Conservation (phyloP, 2,113 vertebrate genomes). For the Carassius gibelio region DNA sequence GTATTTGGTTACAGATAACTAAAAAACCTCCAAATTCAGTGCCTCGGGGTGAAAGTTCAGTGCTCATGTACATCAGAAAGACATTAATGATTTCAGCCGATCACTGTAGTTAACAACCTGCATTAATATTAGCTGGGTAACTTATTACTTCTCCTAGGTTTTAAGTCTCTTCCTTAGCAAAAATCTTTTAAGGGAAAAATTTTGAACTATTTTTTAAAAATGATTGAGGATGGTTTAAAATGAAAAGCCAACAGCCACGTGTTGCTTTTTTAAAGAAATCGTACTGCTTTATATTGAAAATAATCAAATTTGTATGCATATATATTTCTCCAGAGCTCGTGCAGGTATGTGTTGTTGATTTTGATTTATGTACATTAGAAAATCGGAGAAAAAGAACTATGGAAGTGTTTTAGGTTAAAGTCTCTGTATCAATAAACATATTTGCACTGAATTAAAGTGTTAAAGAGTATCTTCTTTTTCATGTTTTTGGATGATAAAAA, state of each 20-base stretch:
- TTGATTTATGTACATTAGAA: background rate
- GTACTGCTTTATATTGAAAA: slow-evolving; percentile 10
- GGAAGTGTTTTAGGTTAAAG: background rate
- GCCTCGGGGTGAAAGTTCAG: background rate
- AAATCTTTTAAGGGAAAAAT: background rate
- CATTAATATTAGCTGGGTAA: slow-evolving; percentile 7
- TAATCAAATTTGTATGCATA: slow-evolving; percentile 20
- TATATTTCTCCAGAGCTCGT: background rate
- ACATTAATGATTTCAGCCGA: background rate
- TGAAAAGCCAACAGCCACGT: background rate
- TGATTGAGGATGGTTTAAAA: background rate
- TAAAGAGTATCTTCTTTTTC: background rate
- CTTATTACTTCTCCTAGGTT: background rate
- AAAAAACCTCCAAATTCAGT: background rate
- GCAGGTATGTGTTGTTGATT: slow-evolving; percentile 18
- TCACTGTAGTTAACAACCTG: background rate
- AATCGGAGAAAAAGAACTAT: background rate
- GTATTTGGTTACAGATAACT: background rate
- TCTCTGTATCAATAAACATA: slow-evolving; percentile 23
- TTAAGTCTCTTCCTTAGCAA: background rate
- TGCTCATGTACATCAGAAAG: background rate
- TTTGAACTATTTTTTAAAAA: slow-evolving; percentile 18
- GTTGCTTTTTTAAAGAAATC: slow-evolving; percentile 19
- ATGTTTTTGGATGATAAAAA: background rate
- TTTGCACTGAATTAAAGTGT: slow-evolving; percentile 19